Conservation (phyloP, 2,113 vertebrate genomes). For the Tenrec ecaudatus region DNA sequence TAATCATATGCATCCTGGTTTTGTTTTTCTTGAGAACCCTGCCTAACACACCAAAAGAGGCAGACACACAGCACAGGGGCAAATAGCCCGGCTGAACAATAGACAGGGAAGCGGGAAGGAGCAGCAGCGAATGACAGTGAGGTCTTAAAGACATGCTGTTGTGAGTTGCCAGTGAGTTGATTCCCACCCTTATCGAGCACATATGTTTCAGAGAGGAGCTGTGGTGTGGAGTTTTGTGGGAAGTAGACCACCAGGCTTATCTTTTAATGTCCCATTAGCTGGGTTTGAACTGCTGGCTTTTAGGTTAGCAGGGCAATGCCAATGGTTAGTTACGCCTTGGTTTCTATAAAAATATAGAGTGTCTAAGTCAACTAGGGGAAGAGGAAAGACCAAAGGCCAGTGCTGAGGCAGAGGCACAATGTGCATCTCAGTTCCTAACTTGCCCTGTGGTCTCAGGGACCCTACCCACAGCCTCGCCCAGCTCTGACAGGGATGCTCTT, state of each 20-base stretch:
- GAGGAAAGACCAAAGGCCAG: too few species aligned
- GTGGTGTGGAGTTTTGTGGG: background rate
- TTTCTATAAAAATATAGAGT: background rate
- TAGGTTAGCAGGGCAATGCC: background rate
- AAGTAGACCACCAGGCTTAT: background rate
- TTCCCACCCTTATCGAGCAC: background rate
- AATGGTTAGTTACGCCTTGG: background rate
- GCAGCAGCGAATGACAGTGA: background rate
- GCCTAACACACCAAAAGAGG: background rate
- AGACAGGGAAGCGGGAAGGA: background rate
- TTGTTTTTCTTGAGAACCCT: too few species aligned
- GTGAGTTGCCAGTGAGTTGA: background rate
- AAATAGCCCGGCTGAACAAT: background rate
- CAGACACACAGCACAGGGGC: background rate
- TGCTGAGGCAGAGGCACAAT: too few species aligned
- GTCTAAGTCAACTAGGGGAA: background rate
- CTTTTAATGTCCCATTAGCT: background rate
- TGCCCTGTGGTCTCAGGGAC: background rate
- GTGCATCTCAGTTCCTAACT: background rate
- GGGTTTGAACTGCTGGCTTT: background rate
- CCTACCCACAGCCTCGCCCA: accelerated
- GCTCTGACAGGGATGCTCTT: background rate
- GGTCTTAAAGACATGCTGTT: background rate
- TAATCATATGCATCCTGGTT: too few species aligned
- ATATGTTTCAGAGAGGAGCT: background rate